Evolutionary conservation across 2,888 invertebrate species (phyloP), one percentile per base, ranked within the genome.

Genomic region (Homarus gammarus): DNA sequence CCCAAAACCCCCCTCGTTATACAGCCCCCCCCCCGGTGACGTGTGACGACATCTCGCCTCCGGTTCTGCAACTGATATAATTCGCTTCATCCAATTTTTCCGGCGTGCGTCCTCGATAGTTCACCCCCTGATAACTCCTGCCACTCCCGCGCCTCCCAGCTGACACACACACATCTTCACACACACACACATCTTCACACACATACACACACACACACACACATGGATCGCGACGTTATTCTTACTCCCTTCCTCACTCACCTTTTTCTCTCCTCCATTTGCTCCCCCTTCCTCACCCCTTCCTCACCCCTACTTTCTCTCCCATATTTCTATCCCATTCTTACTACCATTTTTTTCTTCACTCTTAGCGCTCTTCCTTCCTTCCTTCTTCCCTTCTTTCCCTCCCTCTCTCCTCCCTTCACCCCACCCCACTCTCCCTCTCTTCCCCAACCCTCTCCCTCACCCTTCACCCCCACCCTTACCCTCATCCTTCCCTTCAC

Each of bases 31-130:
- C 68, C 38, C 72, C 36, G 36, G 27, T 33, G 27, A 27, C 72
- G 18, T 72, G 33, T 72, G 22, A 10, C 33, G 56, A 56, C 56
- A 56, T 73, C 73, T 73, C 44, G n/a, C 18, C 31, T 33, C 33
- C 36, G 12, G 22, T 38, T 33, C 44, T 73, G 40, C 73, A 73
- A 68, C 68, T 79, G 79, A 79, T 79, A n/a, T n/a, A 79, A 79
- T 78, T 49, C 77, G 12, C 31, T 44, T 78, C 51, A 78, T 78
- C 78, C 51, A 78, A 49, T 78, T 78, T 78, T 49, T 44, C 44
- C 51, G n/a, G 27, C 31, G n/a, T 27, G 31, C 49, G 51, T 33
- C 56, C 79, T 56, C 18, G 33, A 36, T 79, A 79, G 36, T 18
- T 3, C 33, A n/a, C 2, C 12, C 12, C 31, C 56, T 56, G 33